Base-by-base conservation (phyloP, 2,888 invertebrate genomes). In the Ectropis crepuscularia region DNA sequence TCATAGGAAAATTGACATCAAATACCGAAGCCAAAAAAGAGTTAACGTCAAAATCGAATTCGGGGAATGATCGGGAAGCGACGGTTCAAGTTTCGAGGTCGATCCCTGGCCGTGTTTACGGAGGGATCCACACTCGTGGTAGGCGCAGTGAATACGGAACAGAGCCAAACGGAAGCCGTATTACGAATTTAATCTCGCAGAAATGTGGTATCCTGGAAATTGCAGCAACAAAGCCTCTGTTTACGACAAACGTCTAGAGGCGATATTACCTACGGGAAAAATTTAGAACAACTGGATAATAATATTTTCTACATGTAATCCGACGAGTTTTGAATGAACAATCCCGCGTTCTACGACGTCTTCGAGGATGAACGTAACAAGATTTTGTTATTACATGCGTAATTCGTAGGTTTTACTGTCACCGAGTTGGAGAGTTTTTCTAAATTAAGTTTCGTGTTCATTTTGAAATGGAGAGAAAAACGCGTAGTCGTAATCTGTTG, bases 181-280 rank as follows among this genome's bases (percentile, higher is more conserved):
- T 88, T 89, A 88, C 88, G 87, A 90, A 89, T 91, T 91, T 91
- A 91, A 91, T 91, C 89, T 90, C 87, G 86, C 86, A 87, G 88
- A 90, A 89, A 89, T 90, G 90, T 84, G 88, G 87, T 89, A 88
- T 86, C 83, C 86, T 80, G 83, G 85, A 85, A 87, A 89, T 89
- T 89, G 90, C 87, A 80, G 82, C 86, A 83, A 85, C 85, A 83
- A 82, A 85, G 81, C 80, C 78, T 74, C 83, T 89, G 87, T 89
- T 88, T 88, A 88, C 87, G 87, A 85, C 86, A 82, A 85, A 80
- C 79, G 79, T 78, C 79, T 79, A 78, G 74, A 77, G 74, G 74
- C 79, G 74, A 82, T 82, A 78, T 80, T 77, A 78, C 81, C 80
- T 79, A 74, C 70, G 74, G 79, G 79, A 82, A 81, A 81, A 80